Base-by-base conservation (phyloP, 1,140 invertebrate genomes). In the Drosophila lacertosa region DNA sequence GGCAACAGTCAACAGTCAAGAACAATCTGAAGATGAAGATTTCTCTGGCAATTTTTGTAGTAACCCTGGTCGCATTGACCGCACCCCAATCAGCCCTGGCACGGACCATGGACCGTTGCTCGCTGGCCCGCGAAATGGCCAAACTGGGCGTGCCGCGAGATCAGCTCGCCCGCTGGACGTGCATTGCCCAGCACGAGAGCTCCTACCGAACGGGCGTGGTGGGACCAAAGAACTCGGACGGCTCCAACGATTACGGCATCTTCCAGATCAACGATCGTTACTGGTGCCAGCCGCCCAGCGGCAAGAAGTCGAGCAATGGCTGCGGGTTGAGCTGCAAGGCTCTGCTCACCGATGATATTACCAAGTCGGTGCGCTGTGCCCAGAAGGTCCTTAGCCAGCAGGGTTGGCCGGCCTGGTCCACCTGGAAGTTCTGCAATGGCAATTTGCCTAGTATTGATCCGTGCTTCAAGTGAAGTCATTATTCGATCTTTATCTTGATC, bases 211-310 rank as follows among this genome's bases (percentile, higher is more conserved):
- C 77, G 0, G 35, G 11, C 15, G 65, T 67, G 4, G 68, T 77
- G 24, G 81, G 83, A 13, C 64, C 68, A 1, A 1, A 45, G 11
- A 90, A 89, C 18, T 15, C 13, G 5, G 74, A 89, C 48, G 77
- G 74, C 33, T 79, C 73, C 44, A 37, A 69, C 1, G 88, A 89
- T 63, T 86, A 77, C 47, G 82, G 89, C 6, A 74, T 84, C 20
- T 90, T 89, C 58, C 82, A 89, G 53, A 82, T 90, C 39, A 90
- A 90, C 37, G 65, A 77, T 54, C 55, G 58, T 5, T 89, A 77
- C 24, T 90, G 89, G 89, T 89, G 89, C 50, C 73, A 69, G 42
- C 68, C 68, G 6, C 7, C 59, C 0, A 54, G 37, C 20, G 73
- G 64, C 35, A 35, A 63, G 4, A 24, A 44, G 24, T 78, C 74